These are phyloP conservation scores for Montipora cactus DNA, from an alignment of 64 coral and sea anemone species.

Conservation along the genomic window DNA sequence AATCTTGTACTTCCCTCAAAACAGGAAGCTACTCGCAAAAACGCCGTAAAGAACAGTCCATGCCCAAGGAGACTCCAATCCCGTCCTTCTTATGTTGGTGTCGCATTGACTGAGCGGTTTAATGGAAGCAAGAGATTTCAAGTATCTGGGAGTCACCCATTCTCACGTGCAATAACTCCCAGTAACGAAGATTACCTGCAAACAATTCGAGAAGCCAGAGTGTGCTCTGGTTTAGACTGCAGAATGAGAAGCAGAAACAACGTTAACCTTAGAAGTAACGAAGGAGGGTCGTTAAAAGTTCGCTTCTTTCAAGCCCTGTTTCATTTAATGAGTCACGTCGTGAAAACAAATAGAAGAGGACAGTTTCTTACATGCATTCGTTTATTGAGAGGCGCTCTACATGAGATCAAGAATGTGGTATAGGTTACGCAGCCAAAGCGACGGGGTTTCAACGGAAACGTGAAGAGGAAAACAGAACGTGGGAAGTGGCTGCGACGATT, in stretches of 20 bases:
- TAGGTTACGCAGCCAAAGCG: not conserved
- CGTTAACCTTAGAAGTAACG: not conserved
- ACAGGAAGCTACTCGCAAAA: not conserved
- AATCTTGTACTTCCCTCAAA: not conserved
- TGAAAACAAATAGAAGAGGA: not conserved
- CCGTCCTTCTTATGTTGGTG: not conserved
- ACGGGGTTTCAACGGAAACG: too few species aligned
- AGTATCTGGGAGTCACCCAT: not conserved
- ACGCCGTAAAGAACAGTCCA: not conserved
- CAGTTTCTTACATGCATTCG: constrained; percentile 13
- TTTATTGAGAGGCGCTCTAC: constrained; percentile 1
- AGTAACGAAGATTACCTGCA: not conserved
- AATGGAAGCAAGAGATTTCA: not conserved
- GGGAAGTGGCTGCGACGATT: too few species aligned
- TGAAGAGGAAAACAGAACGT: too few species aligned
- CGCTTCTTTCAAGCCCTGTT: constrained; percentile 1
- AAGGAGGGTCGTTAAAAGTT: not conserved
- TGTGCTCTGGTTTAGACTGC: not conserved
- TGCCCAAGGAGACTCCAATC: not conserved
- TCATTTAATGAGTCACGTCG: not conserved
- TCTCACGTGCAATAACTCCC: too few species aligned
- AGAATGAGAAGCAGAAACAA: not conserved
- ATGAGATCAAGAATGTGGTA: constrained; percentile 7
- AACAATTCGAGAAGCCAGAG: not conserved
- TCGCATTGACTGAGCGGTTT: not conserved